Percentiles rank a stretch among this genome's conserved stretches.
These are phyloP conservation scores for Galemys pyrenaicus DNA, from an alignment of 2,113 vertebrate genomes.

Conservation along the genomic window DNA sequence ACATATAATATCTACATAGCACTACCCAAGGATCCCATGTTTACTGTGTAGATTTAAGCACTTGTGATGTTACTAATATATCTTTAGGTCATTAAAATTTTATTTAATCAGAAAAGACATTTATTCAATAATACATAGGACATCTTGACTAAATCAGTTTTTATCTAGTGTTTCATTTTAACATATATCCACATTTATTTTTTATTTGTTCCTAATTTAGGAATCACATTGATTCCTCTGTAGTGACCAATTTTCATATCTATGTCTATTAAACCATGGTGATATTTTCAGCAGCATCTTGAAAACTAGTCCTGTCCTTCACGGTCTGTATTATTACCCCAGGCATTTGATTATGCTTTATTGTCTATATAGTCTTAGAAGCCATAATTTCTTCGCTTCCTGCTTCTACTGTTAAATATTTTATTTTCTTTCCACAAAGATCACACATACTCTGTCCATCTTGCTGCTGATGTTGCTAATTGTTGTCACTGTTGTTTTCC, in stretches of 20 bases:
- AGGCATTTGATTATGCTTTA: background rate
- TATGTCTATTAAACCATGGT: background rate
- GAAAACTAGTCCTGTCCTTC: background rate
- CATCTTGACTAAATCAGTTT: background rate
- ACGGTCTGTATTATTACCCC: background rate
- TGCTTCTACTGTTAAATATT: background rate
- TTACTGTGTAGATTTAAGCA: background rate
- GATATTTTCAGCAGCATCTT: background rate
- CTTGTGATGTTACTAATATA: background rate
- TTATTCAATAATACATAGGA: background rate
- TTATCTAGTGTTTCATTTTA: slow-evolving; percentile 11
- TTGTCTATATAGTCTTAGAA: background rate
- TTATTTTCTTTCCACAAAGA: background rate
- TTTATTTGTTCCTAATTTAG: background rate
- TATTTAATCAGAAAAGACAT: background rate
- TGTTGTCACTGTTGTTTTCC: background rate
- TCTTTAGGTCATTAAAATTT: background rate
- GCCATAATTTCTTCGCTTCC: background rate
- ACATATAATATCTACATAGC: background rate
- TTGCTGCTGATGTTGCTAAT: background rate
- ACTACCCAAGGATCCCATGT: no score
- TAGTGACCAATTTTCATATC: background rate
- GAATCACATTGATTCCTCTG: background rate
- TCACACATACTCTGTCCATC: background rate
- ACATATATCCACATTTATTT: background rate